Evolutionary conservation across 2,113 vertebrate genomes (phyloP).

Genomic region (Nannospalax galili): DNA sequence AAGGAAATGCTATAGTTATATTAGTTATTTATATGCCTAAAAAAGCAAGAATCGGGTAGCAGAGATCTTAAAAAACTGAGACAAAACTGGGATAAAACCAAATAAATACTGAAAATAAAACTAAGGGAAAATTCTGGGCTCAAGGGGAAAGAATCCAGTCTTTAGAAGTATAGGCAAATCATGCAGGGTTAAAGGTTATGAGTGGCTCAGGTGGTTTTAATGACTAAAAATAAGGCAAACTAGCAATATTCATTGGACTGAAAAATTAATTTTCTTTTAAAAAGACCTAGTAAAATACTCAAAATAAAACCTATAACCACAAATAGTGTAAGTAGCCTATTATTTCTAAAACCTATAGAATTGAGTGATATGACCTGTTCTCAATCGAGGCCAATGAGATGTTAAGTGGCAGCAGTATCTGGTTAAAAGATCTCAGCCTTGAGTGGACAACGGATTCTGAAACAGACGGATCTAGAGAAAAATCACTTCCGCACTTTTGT

Average conservation of each 20-base stretch:
- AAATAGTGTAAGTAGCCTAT: background rate
- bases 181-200: background rate
- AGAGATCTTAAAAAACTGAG: slow-evolving; percentile 3
- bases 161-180: background rate
- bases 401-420: background rate
- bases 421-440: background rate
- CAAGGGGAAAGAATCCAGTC: background rate
- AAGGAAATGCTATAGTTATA: background rate
- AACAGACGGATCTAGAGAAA: background rate
- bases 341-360: background rate
- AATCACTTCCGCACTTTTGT: background rate
- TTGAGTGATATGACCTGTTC: background rate
- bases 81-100: background rate
- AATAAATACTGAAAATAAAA: slow-evolving; percentile 35
- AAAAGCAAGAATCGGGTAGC: background rate
- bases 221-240: background rate
- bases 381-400: background rate
- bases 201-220: background rate
- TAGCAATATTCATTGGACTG: background rate
- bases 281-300: background rate
- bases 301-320: background rate
- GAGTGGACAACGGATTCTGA: background rate
- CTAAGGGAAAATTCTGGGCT: background rate
- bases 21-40: background rate
- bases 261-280: background rate